Base-by-base conservation (phyloP, 92 coral and sea anemone genomes). In the Palythoa grandis region DNA sequence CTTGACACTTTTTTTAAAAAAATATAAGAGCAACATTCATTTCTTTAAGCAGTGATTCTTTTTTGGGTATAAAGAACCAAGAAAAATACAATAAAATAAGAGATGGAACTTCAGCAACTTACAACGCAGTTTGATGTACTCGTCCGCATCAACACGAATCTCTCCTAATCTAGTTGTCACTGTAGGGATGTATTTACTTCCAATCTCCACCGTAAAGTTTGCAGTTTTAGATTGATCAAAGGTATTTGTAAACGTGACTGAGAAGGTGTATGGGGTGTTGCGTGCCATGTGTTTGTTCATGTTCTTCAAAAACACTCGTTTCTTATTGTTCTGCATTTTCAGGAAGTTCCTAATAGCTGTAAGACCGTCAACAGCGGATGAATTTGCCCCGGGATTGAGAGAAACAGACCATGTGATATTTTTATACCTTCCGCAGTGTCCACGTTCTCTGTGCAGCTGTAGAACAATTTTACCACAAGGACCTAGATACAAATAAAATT, bases 401-500 rank as follows among this genome's bases (percentile, higher is more conserved):
- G 69, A 7, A 63, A 63, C 69, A 63, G 69, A 63, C 69, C 69
- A 63, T 9, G 69, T 63, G 69, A 63, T 63, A 11, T 9, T 63
- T 63, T n/a, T 63, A 29, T 63, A n/a, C 29, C 69, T 63, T n/a
- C 69, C 69, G 25, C 69, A 63, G 69, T 63, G 35, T 23, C 24
- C 29, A n/a, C 24, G 22, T 11, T 19, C 24, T 4, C 11, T 63
- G 5, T 3, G 9, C 69, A 63, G 2, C 11, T n/a, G 69, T 63
- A 63, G 69, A n/a, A 63, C 22, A n/a, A 63, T 63, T 3, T 63
- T 63, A 63, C 69, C 69, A 63, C 69, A 63, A n/a, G 69, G 69
- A 9, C 69, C 69, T 63, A 24, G 69, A 9, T 63, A 63, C 25
- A 5, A 20, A 63, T 63, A 23, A 63, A 63, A 63, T 60, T 29